Conservation (phyloP, 53 echinoderm and acorn worm genomes). For the Crossaster papposus region DNA sequence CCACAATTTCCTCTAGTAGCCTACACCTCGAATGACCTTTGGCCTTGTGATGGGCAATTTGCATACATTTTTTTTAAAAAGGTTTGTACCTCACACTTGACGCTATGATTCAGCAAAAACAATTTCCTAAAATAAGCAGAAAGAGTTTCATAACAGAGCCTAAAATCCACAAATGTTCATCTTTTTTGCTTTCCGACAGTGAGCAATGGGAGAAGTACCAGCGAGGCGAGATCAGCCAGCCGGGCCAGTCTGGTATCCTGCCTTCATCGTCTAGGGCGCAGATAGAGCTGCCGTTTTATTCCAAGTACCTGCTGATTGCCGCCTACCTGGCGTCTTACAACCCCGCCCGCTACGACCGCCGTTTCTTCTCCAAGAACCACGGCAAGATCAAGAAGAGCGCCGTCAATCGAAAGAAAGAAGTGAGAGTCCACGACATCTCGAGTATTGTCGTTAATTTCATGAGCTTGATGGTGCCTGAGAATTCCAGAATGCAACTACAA, state of each 20-base stretch:
- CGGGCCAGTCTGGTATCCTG: conserved; percentile 61
- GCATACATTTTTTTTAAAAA: no score
- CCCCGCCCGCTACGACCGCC: conserved; percentile 83
- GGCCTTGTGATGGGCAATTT: no score
- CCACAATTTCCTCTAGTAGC: no score
- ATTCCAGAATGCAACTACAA: no score
- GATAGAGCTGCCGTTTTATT: conserved; percentile 94
- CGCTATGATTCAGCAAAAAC: no score
- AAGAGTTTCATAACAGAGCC: background rate
- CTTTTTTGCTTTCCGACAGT: conserved; percentile 59
- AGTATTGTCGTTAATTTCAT: no score
- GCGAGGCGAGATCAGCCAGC: conserved; percentile 53
- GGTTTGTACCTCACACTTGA: no score
- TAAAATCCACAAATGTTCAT: background rate
- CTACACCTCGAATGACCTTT: no score
- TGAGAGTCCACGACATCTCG: conserved; percentile 10
- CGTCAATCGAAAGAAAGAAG: conserved; percentile 84
- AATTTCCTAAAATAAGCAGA: no score
- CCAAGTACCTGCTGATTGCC: conserved; percentile 94
- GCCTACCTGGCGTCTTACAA: conserved; percentile 98
- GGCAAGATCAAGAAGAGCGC: conserved; percentile 85
- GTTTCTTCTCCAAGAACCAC: conserved; percentile 95
- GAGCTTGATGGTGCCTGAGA: no score
- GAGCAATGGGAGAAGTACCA: conserved; percentile 96
- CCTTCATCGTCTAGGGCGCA: conserved; percentile 70